phyloP scores from a whole-genome alignment of 2,797 vertebrate genomes.

The Coluber constrictor region DNA sequence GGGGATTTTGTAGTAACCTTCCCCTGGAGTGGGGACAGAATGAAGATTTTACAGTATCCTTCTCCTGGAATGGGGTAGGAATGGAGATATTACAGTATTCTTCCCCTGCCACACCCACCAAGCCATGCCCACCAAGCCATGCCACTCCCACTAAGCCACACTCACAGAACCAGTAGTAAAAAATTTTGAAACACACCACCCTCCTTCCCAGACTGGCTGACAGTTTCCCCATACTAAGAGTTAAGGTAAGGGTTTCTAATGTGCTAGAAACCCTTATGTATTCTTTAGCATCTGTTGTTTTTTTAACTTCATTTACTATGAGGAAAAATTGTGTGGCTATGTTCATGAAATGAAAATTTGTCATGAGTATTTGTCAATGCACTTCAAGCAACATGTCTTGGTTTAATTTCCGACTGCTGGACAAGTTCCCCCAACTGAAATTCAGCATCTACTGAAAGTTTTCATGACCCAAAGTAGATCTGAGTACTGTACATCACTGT shows the following conservation, averaged over 20 bases:
- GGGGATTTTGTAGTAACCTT: no score
- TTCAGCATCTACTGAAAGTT: background rate
- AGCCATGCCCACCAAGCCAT: no score
- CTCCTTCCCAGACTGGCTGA: background rate
- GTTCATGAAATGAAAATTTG: background rate
- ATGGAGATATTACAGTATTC: no score
- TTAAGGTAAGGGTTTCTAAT: background rate
- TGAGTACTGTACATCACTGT: background rate
- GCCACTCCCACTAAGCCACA: no score
- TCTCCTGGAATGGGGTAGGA: no score
- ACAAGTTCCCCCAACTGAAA: background rate
- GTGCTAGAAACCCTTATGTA: background rate
- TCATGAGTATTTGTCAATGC: background rate
- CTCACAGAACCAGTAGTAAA: no score
- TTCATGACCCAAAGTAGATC: background rate
- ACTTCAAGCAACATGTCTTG: background rate
- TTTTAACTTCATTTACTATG: background rate
- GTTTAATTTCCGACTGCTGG: background rate
- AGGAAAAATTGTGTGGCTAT: background rate
- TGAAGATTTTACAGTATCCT: no score
- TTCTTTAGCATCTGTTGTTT: background rate
- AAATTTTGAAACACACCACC: no score
- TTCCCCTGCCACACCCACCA: no score
- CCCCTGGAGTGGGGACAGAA: no score
- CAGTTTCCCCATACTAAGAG: background rate